These are phyloP conservation scores for Pelobates fuscus DNA, from an alignment of 2,113 vertebrate species.

Conservation along the genomic window DNA sequence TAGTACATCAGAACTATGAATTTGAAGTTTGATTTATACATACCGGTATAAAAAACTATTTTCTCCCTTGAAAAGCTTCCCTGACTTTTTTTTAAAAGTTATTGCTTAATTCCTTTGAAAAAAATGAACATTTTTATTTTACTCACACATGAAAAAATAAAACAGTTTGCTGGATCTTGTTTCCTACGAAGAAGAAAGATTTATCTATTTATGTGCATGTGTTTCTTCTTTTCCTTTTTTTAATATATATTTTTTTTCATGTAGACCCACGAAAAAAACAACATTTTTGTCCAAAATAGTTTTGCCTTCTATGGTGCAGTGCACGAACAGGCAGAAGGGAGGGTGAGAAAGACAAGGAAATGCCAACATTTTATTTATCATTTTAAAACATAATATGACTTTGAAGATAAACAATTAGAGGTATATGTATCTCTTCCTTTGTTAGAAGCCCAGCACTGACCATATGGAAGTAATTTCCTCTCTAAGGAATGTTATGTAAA, in stretches of 20 bases:
- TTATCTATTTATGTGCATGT: constrained; percentile 3
- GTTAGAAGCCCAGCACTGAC: neutral
- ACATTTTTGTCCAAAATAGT: constrained; percentile 30
- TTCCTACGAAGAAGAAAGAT: constrained; percentile 9
- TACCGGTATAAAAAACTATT: too few relatives aligned
- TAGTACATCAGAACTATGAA: too few relatives aligned
- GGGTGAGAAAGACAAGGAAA: constrained; percentile 25
- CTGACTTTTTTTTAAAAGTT: too few relatives aligned
- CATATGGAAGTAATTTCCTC: constrained; percentile 38
- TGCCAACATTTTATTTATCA: constrained; percentile 22
- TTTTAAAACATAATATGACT: constrained; percentile 11
- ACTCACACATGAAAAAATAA: neutral
- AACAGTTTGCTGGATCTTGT: constrained; percentile 10
- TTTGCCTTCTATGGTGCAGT: constrained; percentile 32
- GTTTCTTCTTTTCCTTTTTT: neutral
- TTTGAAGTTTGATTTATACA: too few relatives aligned
- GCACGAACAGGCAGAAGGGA: neutral
- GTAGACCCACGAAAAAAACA: constrained; percentile 4
- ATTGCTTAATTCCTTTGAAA: too few relatives aligned
- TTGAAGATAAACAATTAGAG: constrained; percentile 42
- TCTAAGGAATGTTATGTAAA: constrained; percentile 29
- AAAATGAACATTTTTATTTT: neutral
- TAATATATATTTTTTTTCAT: neutral
- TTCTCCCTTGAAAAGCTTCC: too few relatives aligned
- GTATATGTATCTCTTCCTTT: constrained; percentile 21